These are phyloP conservation scores for Natator depressus DNA, from an alignment of 2,113 vertebrate species.

Conservation along the genomic window DNA sequence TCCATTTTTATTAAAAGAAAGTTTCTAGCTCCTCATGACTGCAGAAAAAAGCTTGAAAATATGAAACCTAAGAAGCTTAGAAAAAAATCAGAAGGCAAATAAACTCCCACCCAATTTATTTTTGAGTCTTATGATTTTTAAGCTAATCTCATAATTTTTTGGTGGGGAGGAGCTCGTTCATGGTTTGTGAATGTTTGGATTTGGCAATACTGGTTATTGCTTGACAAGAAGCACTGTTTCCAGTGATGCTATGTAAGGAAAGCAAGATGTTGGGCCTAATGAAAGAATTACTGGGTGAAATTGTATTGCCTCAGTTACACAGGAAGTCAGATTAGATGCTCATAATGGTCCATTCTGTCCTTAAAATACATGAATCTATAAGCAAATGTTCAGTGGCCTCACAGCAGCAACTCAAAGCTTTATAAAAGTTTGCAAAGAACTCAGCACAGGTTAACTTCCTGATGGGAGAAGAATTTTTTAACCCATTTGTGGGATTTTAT, in stretches of 20 bases:
- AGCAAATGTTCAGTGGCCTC: background rate
- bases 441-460: background rate
- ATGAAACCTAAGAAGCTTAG: background rate
- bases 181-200: no score
- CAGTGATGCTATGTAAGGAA: no score
- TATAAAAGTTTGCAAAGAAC: background rate
- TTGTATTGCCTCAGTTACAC: no score
- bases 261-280: no score
- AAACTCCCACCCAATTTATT: background rate
- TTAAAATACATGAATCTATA: no score
- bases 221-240: no score
- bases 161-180: no score
- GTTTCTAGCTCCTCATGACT: background rate
- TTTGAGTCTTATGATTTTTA: background rate
- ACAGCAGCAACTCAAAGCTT: background rate
- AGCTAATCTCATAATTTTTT: background rate
- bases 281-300: no score
- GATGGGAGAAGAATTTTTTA: background rate
- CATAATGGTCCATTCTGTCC: no score
- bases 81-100: background rate
- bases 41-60: background rate
- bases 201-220: no score
- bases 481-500: background rate
- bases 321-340: no score
- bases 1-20: background rate